phyloP scores from a whole-genome alignment of 2,888 invertebrate genomes.

The Drosophila kanekoi region DNA sequence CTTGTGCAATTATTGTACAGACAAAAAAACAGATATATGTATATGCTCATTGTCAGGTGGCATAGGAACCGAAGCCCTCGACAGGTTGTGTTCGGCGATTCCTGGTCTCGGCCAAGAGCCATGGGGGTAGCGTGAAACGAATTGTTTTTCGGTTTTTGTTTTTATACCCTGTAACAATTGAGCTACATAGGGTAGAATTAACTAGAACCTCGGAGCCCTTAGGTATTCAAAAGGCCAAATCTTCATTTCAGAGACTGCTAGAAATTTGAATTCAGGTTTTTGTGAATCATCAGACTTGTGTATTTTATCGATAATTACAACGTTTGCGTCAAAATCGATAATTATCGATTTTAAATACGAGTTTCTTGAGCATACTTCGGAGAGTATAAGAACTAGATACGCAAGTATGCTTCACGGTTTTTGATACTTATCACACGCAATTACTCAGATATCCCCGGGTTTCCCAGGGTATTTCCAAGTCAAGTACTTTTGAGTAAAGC shows the following conservation, averaged over 20 bases:
- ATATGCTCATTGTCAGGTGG: slow-evolving; percentile 40
- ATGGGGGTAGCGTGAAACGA: slow-evolving; percentile 56
- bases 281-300: too few relatives aligned
- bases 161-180: background rate
- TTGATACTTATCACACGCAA: too few relatives aligned
- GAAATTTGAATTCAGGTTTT: too few relatives aligned
- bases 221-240: too few relatives aligned
- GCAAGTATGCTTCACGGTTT: too few relatives aligned
- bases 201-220: too few relatives aligned
- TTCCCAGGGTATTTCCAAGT: too few relatives aligned
- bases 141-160: slow-evolving; percentile 38
- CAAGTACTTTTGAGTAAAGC: too few relatives aligned
- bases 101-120: slow-evolving; percentile 37
- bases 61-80: slow-evolving; percentile 47
- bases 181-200: background rate
- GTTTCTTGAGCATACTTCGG: too few relatives aligned
- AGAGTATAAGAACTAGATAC: too few relatives aligned
- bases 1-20: slow-evolving; percentile 70
- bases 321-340: background rate
- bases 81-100: slow-evolving; percentile 41
- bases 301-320: background rate
- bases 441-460: too few relatives aligned
- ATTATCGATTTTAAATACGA: background rate
- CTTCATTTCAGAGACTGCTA: too few relatives aligned
- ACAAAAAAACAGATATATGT: background rate